phyloP scores from a whole-genome alignment of 2,888 invertebrate species.

The Neoscelio sp. region DNA sequence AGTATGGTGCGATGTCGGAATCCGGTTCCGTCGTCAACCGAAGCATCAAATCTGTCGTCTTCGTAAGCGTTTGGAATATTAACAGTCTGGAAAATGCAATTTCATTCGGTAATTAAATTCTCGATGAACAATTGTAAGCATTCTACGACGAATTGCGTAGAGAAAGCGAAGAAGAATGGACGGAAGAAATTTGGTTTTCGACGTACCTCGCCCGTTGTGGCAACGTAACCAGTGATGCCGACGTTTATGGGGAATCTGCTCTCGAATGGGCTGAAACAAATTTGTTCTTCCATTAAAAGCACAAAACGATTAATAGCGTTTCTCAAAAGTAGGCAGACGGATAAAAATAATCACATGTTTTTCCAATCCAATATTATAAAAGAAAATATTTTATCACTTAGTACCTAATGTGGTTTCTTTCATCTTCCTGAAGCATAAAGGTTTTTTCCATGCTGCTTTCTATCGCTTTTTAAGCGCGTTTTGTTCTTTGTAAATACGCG shows the following conservation, averaged over 20 bases:
- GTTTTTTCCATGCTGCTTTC: too few species aligned
- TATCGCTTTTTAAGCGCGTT: too few species aligned
- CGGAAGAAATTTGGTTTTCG: slow-evolving; percentile 9
- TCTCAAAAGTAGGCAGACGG: neutral
- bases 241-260: slow-evolving; percentile 97
- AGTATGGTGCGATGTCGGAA: slow-evolving; percentile 95
- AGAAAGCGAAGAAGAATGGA: slow-evolving; percentile 14
- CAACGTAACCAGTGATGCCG: slow-evolving; percentile 97
- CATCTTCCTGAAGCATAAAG: neutral
- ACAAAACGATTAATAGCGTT: slow-evolving; percentile 32
- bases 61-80: slow-evolving; percentile 96
- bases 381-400: neutral
- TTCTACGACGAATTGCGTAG: too few species aligned
- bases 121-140: too few species aligned
- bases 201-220: slow-evolving; percentile 96
- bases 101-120: neutral
- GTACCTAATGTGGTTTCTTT: too few species aligned
- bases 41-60: slow-evolving; percentile 94
- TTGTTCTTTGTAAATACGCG: neutral
- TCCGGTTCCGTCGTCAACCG: slow-evolving; percentile 91
- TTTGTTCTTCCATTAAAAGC: slow-evolving; percentile 2
- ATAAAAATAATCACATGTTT: too few species aligned
- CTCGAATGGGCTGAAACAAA: slow-evolving; percentile 90
- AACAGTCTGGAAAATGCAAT: slow-evolving; percentile 88
- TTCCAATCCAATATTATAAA: neutral